phyloP scores from a whole-genome alignment of 1,140 invertebrate genomes.

The Ptiloglossa arizonensis region DNA sequence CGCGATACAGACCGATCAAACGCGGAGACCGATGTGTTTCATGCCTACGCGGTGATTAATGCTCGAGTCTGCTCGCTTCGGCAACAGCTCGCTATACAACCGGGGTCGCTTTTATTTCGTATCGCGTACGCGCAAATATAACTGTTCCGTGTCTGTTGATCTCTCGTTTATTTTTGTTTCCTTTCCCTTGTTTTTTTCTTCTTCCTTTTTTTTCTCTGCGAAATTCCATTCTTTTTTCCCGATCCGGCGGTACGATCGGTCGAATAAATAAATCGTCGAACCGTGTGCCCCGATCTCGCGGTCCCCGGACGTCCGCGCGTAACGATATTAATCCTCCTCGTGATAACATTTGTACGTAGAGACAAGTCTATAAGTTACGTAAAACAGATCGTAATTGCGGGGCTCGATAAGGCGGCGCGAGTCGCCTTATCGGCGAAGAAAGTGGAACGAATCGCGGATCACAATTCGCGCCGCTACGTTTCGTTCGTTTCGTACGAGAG shows the following conservation, averaged over 20 bases:
- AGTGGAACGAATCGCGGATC: background rate
- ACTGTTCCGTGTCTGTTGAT: slow-evolving; percentile 2
- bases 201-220: background rate
- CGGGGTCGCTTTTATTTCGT: background rate
- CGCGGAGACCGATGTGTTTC: background rate
- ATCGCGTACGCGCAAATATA: background rate
- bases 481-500: background rate
- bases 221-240: background rate
- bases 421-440: slow-evolving; percentile 21
- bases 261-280: slow-evolving; percentile 19
- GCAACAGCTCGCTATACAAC: background rate
- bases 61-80: background rate
- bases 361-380: slow-evolving; percentile 23
- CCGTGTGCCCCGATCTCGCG: background rate
- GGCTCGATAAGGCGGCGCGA: slow-evolving; percentile 12
- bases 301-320: background rate
- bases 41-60: background rate
- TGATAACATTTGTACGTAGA: slow-evolving; percentile 27
- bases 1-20: slow-evolving; percentile 4
- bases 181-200: no score
- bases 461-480: background rate
- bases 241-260: background rate
- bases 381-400: slow-evolving; percentile 26
- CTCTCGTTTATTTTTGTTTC: no score
- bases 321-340: slow-evolving; percentile 12